A percentile compares a stretch with the other conserved stretches of the same genome.
Conservation (phyloP, 2,797 vertebrate genomes). For the Labeo calbasu region DNA sequence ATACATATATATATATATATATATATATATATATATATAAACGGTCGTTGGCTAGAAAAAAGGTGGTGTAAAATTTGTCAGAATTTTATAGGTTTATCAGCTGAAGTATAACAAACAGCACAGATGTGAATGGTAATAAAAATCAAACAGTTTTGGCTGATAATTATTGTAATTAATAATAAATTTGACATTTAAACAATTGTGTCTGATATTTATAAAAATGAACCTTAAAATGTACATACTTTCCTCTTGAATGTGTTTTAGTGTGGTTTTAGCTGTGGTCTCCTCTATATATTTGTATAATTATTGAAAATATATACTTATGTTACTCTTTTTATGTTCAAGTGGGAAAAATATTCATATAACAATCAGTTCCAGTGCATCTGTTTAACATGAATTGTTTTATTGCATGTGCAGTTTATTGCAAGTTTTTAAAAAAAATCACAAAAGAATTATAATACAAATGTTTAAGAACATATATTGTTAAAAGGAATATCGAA, state of each 20-base stretch:
- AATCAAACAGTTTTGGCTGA: neutral
- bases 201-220: neutral
- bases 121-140: neutral
- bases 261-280: neutral
- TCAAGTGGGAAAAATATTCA: neutral
- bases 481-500: neutral
- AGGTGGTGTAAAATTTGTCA: neutral
- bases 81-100: neutral
- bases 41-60: too few relatives aligned
- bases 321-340: neutral
- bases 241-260: neutral
- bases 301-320: neutral
- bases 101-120: neutral
- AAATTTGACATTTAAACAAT: neutral
- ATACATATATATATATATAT: too few relatives aligned
- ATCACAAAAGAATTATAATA: neutral
- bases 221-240: neutral
- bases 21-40: too few relatives aligned
- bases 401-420: conserved; percentile 2
- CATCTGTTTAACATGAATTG: neutral
- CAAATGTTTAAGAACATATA: neutral
- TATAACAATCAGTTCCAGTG: too few relatives aligned
- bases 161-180: neutral
- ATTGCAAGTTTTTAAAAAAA: conserved; percentile 9
- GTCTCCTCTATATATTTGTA: neutral